phyloP scores from a whole-genome alignment of 2,888 invertebrate genomes.

The Melieria crassipennis region DNA sequence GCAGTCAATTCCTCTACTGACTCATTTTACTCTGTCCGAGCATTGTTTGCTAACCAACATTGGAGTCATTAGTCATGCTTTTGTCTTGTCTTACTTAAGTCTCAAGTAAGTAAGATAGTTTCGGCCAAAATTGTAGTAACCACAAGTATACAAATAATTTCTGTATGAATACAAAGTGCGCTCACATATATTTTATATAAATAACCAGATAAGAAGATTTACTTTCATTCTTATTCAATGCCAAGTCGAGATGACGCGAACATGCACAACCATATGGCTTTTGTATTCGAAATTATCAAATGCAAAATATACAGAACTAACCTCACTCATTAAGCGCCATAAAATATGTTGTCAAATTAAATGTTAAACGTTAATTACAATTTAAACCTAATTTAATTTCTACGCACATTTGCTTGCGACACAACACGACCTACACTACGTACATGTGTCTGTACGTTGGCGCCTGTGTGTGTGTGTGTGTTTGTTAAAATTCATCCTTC shows the following conservation, averaged over 20 bases:
- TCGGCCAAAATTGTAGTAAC: neutral
- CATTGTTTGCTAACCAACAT: too few species aligned
- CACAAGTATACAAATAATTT: neutral
- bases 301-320: conserved; percentile 22
- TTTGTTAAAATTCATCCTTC: neutral
- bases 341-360: conserved; percentile 28
- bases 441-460: conserved; percentile 1
- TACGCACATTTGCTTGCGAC: conserved; percentile 1
- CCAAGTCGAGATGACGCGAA: neutral
- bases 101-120: neutral
- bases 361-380: conserved; percentile 30
- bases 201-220: neutral
- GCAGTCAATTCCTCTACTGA: too few species aligned
- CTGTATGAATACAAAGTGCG: too few species aligned
- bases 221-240: neutral
- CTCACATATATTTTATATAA: neutral
- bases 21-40: too few species aligned
- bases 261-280: neutral
- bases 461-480: neutral
- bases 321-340: conserved; percentile 24
- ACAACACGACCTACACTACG: neutral
- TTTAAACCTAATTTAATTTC: conserved; percentile 25
- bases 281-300: too few species aligned
- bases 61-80: too few species aligned
- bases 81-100: neutral